Evolutionary conservation across 2,888 invertebrate species (phyloP).

Genomic region (Stenodema calcarata): DNA sequence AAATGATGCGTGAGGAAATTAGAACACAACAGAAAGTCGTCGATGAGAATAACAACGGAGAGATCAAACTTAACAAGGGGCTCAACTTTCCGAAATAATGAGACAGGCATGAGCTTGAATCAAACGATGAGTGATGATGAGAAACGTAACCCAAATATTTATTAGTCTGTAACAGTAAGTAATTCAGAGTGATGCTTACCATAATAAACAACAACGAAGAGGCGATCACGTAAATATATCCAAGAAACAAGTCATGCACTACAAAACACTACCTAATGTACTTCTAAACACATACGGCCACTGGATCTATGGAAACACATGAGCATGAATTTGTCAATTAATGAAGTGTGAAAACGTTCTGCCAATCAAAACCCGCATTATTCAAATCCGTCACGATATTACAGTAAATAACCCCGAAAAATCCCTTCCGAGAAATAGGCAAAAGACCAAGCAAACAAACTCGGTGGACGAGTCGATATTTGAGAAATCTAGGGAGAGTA

Average conservation of each 20-base stretch:
- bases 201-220: neutral
- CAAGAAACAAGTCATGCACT: neutral
- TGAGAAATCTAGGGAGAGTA: slow-evolving; percentile 53
- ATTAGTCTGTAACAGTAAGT: neutral
- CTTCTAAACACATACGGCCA: neutral
- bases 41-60: neutral
- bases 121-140: neutral
- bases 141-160: neutral
- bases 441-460: slow-evolving; percentile 55
- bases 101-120: neutral
- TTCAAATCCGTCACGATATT: neutral
- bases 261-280: neutral
- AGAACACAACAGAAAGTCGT: neutral
- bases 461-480: slow-evolving; percentile 55
- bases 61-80: neutral
- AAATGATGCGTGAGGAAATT: too few relatives aligned
- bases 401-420: neutral
- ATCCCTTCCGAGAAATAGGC: slow-evolving; percentile 11
- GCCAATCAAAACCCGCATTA: neutral
- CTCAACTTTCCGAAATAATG: neutral
- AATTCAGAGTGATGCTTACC: neutral
- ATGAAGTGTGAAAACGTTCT: neutral
- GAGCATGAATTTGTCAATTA: neutral
- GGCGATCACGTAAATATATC: neutral
- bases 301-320: neutral